These are phyloP conservation scores for Nowickia ferox DNA, from an alignment of 2,888 invertebrate species.

Conservation along the genomic window DNA sequence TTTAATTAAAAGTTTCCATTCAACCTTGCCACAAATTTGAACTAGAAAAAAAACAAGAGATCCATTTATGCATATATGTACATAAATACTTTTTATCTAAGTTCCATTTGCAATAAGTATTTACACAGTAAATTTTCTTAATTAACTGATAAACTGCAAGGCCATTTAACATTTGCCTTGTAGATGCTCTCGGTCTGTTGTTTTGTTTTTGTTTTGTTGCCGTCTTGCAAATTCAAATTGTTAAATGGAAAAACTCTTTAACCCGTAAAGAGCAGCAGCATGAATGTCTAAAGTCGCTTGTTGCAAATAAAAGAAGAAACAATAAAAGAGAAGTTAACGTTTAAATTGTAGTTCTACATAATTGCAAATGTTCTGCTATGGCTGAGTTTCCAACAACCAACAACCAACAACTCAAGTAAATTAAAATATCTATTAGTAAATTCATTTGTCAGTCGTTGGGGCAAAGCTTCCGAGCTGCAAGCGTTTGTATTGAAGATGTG, in stretches of 20 bases:
- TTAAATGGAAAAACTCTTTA: conserved; percentile 39
- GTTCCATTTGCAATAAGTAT: conserved; percentile 13
- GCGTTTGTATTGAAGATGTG: conserved; percentile 20
- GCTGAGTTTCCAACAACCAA: not conserved
- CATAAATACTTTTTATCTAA: conserved; percentile 3
- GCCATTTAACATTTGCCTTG: conserved; percentile 45
- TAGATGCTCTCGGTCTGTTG: conserved; percentile 1
- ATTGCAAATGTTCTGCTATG: conserved; percentile 23
- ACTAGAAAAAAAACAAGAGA: not conserved
- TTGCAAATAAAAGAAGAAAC: conserved; percentile 12
- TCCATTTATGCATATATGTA: not conserved
- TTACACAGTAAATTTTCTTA: conserved; percentile 39
- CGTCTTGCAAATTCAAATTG: conserved; percentile 34
- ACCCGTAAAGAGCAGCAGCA: conserved; percentile 21
- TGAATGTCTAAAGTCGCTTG: conserved; percentile 7
- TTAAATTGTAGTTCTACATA: conserved; percentile 5
- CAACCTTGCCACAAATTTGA: conserved; percentile 22
- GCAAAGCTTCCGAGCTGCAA: conserved; percentile 8
- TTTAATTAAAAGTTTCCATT: conserved; percentile 23
- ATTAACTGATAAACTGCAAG: conserved; percentile 51
- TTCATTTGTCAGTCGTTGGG: conserved; percentile 42
- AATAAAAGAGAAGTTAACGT: conserved; percentile 9
- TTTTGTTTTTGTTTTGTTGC: conserved; percentile 23
- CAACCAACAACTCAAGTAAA: conserved; percentile 21
- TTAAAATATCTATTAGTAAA: conserved; percentile 53